These are phyloP conservation scores for Chymomyza costata DNA, from an alignment of 1,140 invertebrate genomes.

Conservation along the genomic window DNA sequence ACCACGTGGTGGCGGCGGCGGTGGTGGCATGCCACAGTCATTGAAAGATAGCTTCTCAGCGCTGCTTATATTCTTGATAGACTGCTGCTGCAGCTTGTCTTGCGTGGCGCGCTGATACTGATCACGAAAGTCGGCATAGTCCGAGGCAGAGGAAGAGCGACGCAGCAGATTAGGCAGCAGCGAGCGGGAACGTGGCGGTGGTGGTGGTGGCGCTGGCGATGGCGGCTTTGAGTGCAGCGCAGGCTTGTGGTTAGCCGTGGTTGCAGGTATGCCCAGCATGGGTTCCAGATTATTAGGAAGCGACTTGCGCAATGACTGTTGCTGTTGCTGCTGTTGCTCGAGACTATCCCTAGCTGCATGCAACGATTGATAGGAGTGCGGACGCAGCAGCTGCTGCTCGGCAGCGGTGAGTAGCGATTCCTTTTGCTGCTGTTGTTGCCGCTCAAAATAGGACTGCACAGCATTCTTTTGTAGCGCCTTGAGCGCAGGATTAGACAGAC, in stretches of 20 bases:
- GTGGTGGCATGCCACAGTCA: conserved; percentile 70
- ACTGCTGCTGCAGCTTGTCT: conserved; percentile 42
- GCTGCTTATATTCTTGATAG: conserved; percentile 60
- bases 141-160: conserved; percentile 82
- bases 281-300: conserved; percentile 63
- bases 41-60: conserved; percentile 70
- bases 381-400: conserved; percentile 53
- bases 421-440: conserved; percentile 78
- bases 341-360: conserved; percentile 5
- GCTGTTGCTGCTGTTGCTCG: conserved; percentile 20
- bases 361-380: conserved; percentile 44
- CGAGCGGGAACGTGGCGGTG: conserved; percentile 78
- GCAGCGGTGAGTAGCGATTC: neutral
- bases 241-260: neutral
- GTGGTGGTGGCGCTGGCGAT: conserved; percentile 77
- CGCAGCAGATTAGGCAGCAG: conserved; percentile 76
- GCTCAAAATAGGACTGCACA: conserved; percentile 88
- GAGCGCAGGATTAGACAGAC: conserved; percentile 84
- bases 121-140: conserved; percentile 78
- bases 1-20: conserved; percentile 72
- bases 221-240: conserved; percentile 10
- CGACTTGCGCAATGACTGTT: conserved; percentile 54
- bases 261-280: conserved; percentile 26
- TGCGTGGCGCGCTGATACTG: conserved; percentile 45
- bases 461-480: conserved; percentile 93